Evolutionary conservation across 2,888 invertebrate species (phyloP), one percentile per base, ranked within the genome.

Genomic region (Arenicola marina): DNA sequence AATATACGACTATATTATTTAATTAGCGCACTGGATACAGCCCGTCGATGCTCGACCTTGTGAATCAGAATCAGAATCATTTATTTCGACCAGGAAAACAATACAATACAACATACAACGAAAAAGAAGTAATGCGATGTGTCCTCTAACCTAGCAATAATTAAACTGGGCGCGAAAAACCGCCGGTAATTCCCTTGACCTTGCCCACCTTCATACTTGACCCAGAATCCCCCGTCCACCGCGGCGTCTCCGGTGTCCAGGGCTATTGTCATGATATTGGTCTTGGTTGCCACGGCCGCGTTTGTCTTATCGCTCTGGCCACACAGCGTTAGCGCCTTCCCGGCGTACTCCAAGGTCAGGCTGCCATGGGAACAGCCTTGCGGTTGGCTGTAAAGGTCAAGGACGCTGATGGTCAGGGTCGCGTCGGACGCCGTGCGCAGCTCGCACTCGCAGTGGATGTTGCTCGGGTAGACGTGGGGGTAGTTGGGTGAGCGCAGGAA

Each of bases 141-240:
- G 18, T 48, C 26, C 11, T 48, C 24, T 48, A n/a, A 48, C 15
- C 11, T 18, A 48, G 7, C 26, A 24, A 48, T 18, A 48, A 18
- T 48, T 48, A 24, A 21, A 48, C 26, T 48, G 15, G n/a, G 7
- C 7, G 24, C 15, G 24, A 7, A 48, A 11, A 48, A 18, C 7
- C 26, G 24, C 26, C 15, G 4, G 29, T n/a, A n/a, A n/a, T n/a
- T n/a, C n/a, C n/a, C n/a, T n/a, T n/a, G n/a, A n/a, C n/a, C n/a
- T n/a, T n/a, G 31, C 56, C 24, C 43, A 66, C 66, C 66, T 44
- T 60, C 45, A 34, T 63, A 66, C 46, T 63, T 60, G 18, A 66
- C 34, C 66, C 66, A 66, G 45, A 66, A 66, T 43, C 59, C 56
- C 15, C 60, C 61, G 1, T 33, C 21, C 4, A 11, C 38, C 7